Base-by-base conservation (phyloP, 2,888 invertebrate species). In the Drosophila ustulata region DNA sequence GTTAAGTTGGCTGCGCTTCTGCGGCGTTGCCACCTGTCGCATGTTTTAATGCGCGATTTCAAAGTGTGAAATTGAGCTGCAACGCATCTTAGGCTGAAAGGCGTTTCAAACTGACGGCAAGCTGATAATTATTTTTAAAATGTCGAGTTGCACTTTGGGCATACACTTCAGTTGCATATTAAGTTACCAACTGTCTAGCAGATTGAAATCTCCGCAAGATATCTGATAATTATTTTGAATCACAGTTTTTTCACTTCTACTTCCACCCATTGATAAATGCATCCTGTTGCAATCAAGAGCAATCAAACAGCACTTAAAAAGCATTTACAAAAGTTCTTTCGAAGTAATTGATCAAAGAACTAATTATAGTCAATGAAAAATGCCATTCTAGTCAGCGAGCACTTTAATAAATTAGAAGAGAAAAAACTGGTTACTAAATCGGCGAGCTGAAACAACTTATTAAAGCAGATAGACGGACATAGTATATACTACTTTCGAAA, bases 401-500 rank as follows among this genome's bases (percentile, higher is more conserved):
- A 49, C 55, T 39, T 76, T 65, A 61, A 74, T 83, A 70, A 78
- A 71, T 78, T 65, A 63, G 37, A 51, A 50, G 43, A 18, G 30
- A 32, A 67, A 49, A 78, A 75, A 81, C 79, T 70, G 65, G 75
- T 81, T 66, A 57, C 47, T 61, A 49, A 34, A 55, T 47, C 4
- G 47, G 52, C 57, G 26, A 64, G 13, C 23, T 26, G 25, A 49
- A 58, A 65, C 51, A 68, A 51, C 57, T 69, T 71, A 75, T 70
- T 65, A 69, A 83, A 56, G 57, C 65, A 23, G 26, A 2, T 11
- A 58, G 53, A 41, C 57, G 50, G 37, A 71, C 47, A 49, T 41
- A 18, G 18, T 13, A 41, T 62, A 58, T 37, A 78, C 55, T 32
- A 81, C 84, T 82, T 82, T 84, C 75, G 74, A 78, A 85, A 76